Evolutionary conservation across 2,113 vertebrate genomes (phyloP), one percentile per base, ranked within the genome.

Genomic region (Pungitius pungitius): DNA sequence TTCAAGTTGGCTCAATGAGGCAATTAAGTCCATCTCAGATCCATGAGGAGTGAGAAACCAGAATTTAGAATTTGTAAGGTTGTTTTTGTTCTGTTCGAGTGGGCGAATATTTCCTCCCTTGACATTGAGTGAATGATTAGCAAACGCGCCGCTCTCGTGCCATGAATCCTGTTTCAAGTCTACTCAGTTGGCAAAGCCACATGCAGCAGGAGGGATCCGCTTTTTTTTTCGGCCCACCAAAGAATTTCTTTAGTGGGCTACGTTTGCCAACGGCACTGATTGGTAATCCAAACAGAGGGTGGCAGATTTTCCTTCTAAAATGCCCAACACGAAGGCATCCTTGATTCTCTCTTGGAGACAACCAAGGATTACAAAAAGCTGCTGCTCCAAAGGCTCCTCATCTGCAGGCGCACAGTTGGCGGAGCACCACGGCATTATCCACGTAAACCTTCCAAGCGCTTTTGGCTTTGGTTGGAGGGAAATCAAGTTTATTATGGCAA

Each of bases 401-500:
- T 75, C 77, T 81, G 61, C 63, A 77, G 77, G 65, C 81, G 47
- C 47, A 67, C 40, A 56, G 20, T 43, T 81, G 79, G 84, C 77
- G 70, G 69, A 55, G 43, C 27, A 49, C 42, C 63, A 75, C 56
- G 75, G 63, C 65, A 42, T 72, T 78, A 80, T 78, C 60, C 55
- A 54, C 24, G 61, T 68, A n/a, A 72, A 80, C 52, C 68, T 30
- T 71, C 68, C 63, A 79, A 77, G 54, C 61, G 10, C 56, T 24
- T 78, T 68, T 85, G 79, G 87, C 79, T 76, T 74, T n/a, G 40
- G 60, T 18, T 22, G 56, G 62, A 70, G 71, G 59, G 40, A 80
- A 86, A 78, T 80, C n/a, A 78, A 75, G 51, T 80, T 54, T 78
- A 51, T 63, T 51, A 76, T 64, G 76, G 80, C 55, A 52, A 56